Base-by-base conservation (phyloP, 2,888 invertebrate genomes). In the Malthinus flaveolus region DNA sequence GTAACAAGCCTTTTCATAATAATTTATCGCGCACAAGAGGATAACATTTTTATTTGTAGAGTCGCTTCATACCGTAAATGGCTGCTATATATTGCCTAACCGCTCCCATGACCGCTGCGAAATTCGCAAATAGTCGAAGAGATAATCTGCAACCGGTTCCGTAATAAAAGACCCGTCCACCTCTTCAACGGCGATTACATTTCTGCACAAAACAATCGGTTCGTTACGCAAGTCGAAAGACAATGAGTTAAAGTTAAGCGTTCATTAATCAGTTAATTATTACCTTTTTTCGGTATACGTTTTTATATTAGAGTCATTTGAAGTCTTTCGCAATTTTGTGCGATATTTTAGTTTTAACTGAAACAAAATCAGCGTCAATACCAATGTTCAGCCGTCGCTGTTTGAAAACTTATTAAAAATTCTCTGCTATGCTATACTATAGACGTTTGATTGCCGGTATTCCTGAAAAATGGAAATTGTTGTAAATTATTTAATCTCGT, bases 21-120 rank as follows among this genome's bases (percentile, higher is more conserved):
- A 73, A 73, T 73, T 73, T 75, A 75, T 72, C 56, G 73, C 64
- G 62, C 74, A 68, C 73, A 52, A 60, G 73, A 71, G 75, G 69
- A 71, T 72, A 73, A 73, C 73, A 73, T 74, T 74, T 75, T 75
- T 75, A 75, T 75, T 74, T 71, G 73, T 69, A 70, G 71, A 71
- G 67, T 67, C 72, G 73, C 70, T 70, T 73, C 73, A 69, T 71
- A 71, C 70, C 66, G 71, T 71, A 74, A 74, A 74, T 73, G 73
- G 71, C 70, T 65, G 66, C 67, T 69, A 71, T 74, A 73, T 73
- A 74, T 74, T 72, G 67, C 68, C 65, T 63, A 54, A 56, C 65
- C 63, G 59, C 56, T 55, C 59, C 60, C 68, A 65, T 68, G 70
- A 64, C 66, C 69, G 65, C 65, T 65, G 66, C 64, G 64, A 71